Evolutionary conservation across 2,113 vertebrate species (phyloP).

Genomic region (Ivindomyrus marchei): DNA sequence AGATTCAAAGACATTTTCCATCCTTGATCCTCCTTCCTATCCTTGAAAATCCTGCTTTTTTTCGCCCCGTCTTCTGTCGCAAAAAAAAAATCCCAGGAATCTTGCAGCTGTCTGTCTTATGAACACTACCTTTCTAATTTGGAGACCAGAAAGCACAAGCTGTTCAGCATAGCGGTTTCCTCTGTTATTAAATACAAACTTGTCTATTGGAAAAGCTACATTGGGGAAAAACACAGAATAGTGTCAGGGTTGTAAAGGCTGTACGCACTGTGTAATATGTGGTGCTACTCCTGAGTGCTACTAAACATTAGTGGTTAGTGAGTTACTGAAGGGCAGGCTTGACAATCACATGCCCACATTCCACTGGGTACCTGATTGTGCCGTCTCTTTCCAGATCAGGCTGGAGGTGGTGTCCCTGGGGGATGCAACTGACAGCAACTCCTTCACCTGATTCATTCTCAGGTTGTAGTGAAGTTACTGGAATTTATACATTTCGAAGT

Average conservation of each 20-base stretch:
- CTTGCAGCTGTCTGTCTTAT: slow-evolving; percentile 45
- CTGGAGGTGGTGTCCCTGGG: background rate
- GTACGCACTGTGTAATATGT: background rate
- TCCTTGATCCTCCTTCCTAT: slow-evolving; percentile 53
- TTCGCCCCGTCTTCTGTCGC: slow-evolving; percentile 36
- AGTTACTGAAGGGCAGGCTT: background rate
- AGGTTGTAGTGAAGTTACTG: background rate
- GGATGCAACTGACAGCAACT: background rate
- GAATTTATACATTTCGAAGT: background rate
- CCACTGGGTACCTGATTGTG: background rate
- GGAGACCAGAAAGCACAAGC: slow-evolving; percentile 52
- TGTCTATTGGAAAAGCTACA: background rate
- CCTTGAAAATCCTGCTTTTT: slow-evolving; percentile 58
- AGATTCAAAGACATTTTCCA: slow-evolving; percentile 38
- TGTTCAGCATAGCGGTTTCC: slow-evolving; percentile 26
- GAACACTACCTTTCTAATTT: slow-evolving; percentile 49
- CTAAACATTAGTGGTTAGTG: background rate
- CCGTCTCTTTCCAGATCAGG: background rate
- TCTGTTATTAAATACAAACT: slow-evolving; percentile 17
- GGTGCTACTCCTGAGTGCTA: background rate
- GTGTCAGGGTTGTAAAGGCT: background rate
- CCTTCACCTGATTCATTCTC: background rate
- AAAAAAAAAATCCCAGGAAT: slow-evolving; percentile 41
- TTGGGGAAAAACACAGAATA: slow-evolving; percentile 9
- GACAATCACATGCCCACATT: background rate